Evolutionary conservation across 2,888 invertebrate genomes (phyloP).

Genomic region (Lottia gigantea): DNA sequence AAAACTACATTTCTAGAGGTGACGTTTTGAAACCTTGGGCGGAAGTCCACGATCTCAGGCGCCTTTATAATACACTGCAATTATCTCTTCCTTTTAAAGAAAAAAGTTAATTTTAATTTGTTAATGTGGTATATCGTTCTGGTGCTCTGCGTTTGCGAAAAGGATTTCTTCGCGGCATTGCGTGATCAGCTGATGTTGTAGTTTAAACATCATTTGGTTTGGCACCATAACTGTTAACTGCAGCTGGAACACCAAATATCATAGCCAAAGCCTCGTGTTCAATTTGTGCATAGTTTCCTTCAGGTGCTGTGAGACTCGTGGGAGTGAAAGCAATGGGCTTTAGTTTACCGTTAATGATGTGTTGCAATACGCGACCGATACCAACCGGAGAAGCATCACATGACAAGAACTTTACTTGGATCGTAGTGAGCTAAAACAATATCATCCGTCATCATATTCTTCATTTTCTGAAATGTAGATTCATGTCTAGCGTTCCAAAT

Average conservation of each 20-base stretch:
- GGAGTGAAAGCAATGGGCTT: slow-evolving; percentile 66
- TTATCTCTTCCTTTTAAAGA: no score
- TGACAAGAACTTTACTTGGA: neutral
- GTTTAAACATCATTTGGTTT: neutral
- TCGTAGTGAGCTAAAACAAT: neutral
- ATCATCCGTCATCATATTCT: neutral
- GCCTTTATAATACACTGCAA: no score
- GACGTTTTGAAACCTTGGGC: no score
- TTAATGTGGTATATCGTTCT: neutral
- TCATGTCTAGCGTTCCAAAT: no score
- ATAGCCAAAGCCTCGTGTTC: slow-evolving; percentile 66
- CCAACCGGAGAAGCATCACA: slow-evolving; percentile 5
- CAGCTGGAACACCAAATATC: slow-evolving; percentile 52
- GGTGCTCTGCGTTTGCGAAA: neutral
- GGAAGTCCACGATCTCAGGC: no score
- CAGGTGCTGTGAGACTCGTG: slow-evolving; percentile 65
- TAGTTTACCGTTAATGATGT: neutral
- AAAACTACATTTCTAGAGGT: no score
- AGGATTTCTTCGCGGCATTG: neutral
- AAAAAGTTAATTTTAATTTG: no score
- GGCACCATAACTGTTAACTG: no score
- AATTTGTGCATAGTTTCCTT: slow-evolving; percentile 62
- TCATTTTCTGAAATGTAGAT: neutral
- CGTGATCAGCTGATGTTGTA: neutral
- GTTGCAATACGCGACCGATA: neutral